A percentile compares a stretch with the other conserved stretches of the same genome.
These are phyloP conservation scores for Neosilurus mollespiculum DNA, from an alignment of 2,797 vertebrate genomes.

Conservation along the genomic window DNA sequence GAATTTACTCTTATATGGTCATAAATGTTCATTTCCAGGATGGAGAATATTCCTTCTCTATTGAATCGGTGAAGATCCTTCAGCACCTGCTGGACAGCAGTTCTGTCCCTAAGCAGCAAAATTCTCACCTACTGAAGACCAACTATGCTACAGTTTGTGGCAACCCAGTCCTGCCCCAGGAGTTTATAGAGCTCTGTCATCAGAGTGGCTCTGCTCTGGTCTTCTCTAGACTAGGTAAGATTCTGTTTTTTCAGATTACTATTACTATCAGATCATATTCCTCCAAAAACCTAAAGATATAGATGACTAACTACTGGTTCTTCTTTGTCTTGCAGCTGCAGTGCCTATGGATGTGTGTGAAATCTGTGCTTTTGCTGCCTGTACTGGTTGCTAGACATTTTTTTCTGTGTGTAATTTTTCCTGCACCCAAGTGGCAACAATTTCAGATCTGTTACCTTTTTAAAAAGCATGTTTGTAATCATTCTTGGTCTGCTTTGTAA, in stretches of 20 bases:
- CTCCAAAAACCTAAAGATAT: neutral
- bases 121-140: conserved; percentile 58
- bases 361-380: conserved; percentile 79
- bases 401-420: neutral
- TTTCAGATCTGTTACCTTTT: conserved; percentile 68
- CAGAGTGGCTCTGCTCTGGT: conserved; percentile 63
- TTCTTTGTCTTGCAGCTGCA: conserved; percentile 57
- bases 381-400: conserved; percentile 74
- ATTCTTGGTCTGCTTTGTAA: conserved; percentile 22
- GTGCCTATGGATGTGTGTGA: conserved; percentile 74
- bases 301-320: neutral
- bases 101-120: conserved; percentile 41
- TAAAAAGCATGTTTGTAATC: conserved; percentile 40
- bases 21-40: conserved; percentile 62
- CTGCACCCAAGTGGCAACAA: conserved; percentile 39
- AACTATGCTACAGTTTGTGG: conserved; percentile 61
- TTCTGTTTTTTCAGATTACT: neutral
- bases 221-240: conserved; percentile 70
- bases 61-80: conserved; percentile 72
- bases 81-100: conserved; percentile 63
- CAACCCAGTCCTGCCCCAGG: conserved; percentile 72
- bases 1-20: conserved; percentile 4
- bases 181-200: conserved; percentile 71
- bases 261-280: too few relatives aligned
- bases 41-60: conserved; percentile 69